phyloP scores from a whole-genome alignment of 1,140 invertebrate species.

The Colletes gigas region DNA sequence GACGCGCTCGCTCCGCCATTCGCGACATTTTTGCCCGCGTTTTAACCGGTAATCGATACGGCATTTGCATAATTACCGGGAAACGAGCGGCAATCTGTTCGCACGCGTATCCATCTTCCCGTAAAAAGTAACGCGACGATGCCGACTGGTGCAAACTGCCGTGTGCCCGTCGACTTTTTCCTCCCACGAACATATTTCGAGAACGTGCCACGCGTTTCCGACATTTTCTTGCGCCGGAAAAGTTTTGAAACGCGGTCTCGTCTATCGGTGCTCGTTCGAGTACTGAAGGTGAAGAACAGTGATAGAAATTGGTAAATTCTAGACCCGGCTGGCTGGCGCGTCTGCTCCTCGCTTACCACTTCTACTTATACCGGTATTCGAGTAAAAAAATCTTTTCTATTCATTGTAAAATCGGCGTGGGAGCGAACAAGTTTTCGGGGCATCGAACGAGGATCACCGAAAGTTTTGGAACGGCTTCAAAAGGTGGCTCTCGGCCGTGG shows the following conservation, averaged over 20 bases:
- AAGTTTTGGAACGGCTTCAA: constrained; percentile 69
- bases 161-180: neutral
- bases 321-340: no score
- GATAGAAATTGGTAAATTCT: no score
- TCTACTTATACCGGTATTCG: no score
- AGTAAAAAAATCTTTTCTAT: no score
- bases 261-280: no score
- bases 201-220: no score
- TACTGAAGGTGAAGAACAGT: no score
- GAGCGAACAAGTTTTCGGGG: neutral
- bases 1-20: neutral
- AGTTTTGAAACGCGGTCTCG: no score
- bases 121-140: constrained; percentile 49
- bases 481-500: constrained; percentile 22
- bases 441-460: neutral
- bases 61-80: constrained; percentile 56
- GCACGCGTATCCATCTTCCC: constrained; percentile 36
- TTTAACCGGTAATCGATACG: constrained; percentile 49
- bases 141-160: constrained; percentile 34
- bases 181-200: no score
- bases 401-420: no score
- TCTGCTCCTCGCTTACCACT: no score
- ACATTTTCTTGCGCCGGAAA: no score
- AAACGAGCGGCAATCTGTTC: constrained; percentile 36
- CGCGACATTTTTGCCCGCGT: constrained; percentile 29